Percentiles rank a stretch among this genome's conserved stretches.
phyloP scores from a whole-genome alignment of 2,113 vertebrate genomes.

The Dasyurus viverrinus region DNA sequence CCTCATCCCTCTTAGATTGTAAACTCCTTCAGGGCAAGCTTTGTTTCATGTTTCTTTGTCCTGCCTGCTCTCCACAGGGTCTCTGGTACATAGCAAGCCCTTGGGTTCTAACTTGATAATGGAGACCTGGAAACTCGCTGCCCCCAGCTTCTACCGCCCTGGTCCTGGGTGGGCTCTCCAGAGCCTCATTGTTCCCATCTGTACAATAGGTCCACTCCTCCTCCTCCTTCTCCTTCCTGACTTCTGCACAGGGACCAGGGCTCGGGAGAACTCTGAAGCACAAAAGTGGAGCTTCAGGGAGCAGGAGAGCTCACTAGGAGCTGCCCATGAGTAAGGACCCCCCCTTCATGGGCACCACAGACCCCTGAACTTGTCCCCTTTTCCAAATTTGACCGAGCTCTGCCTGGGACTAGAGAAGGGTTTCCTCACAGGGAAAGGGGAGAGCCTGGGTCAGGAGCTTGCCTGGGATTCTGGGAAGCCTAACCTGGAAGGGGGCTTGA shows the following conservation, averaged over 20 bases:
- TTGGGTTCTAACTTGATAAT: not conserved
- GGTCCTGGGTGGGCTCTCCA: not conserved
- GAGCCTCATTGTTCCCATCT: not conserved
- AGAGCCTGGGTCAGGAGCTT: not conserved
- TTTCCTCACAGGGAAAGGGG: not conserved
- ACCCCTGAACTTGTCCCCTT: not conserved
- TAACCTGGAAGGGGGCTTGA: not conserved
- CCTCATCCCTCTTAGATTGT: not conserved
- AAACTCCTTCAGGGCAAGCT: not conserved
- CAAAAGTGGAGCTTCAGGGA: not conserved
- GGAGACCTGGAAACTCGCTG: not conserved
- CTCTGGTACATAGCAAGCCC: not conserved
- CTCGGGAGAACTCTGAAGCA: not conserved
- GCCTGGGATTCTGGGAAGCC: not conserved
- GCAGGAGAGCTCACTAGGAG: conserved; percentile 61
- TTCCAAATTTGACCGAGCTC: not conserved
- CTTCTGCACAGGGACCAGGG: not conserved
- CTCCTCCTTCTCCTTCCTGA: not conserved
- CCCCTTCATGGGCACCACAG: not conserved
- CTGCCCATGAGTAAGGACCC: too few species aligned
- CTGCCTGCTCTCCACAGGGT: not conserved
- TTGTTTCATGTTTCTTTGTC: not conserved
- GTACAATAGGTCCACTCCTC: not conserved
- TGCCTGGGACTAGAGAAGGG: not conserved
- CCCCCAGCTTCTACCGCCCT: not conserved